Conservation (phyloP, 2,888 invertebrate genomes). For the Phengaris alcon region DNA sequence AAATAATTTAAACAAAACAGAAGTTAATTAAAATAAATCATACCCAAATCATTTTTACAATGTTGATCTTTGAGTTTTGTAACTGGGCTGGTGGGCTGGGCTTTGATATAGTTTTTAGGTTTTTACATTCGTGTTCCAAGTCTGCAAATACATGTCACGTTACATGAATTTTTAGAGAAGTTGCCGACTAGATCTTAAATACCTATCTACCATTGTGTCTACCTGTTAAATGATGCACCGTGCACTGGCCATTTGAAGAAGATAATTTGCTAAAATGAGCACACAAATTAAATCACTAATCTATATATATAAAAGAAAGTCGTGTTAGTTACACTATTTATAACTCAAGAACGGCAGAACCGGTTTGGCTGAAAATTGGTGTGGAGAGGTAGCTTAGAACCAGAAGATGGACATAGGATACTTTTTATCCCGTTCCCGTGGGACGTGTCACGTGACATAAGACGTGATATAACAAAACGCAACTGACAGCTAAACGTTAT, state of each 20-base stretch:
- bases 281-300: no score
- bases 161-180: neutral
- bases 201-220: neutral
- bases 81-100: neutral
- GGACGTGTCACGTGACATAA: no score
- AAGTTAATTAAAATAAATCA: neutral
- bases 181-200: neutral
- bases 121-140: no score
- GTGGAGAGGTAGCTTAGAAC: no score
- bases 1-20: slow-evolving; percentile 9
- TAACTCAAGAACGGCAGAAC: no score
- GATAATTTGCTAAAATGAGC: neutral
- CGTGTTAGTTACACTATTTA: no score
- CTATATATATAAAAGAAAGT: no score
- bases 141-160: neutral
- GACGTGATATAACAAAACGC: no score
- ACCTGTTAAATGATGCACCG: neutral
- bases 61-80: neutral
- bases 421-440: no score
- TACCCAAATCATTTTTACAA: neutral
- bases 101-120: neutral
- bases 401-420: no score
- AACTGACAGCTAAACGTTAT: no score
- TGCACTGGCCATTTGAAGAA: neutral
- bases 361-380: no score